Evolutionary conservation across 2,113 vertebrate genomes (phyloP).

Genomic region (Rostratula benghalensis): DNA sequence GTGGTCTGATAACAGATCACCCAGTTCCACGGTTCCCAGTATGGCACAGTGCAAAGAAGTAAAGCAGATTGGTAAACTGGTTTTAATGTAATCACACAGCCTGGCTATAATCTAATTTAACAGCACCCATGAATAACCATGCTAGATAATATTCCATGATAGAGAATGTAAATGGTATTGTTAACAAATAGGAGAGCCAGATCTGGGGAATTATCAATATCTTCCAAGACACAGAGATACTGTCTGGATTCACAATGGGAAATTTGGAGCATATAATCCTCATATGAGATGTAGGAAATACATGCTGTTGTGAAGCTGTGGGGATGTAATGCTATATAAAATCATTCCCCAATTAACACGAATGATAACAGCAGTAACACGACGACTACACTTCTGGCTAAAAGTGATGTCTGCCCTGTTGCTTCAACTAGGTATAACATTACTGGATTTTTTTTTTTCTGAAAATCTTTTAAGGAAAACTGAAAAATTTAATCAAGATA

Average conservation of each 20-base stretch:
- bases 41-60: neutral
- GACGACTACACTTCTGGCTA: neutral
- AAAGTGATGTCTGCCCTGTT: neutral
- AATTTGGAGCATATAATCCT: neutral
- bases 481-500: neutral
- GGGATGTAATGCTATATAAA: neutral
- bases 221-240: neutral
- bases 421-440: neutral
- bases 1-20: neutral
- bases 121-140: neutral
- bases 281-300: neutral
- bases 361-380: neutral
- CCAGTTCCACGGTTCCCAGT: neutral
- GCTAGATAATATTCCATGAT: neutral
- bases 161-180: neutral
- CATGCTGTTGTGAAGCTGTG: neutral
- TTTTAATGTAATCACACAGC: neutral
- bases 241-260: neutral
- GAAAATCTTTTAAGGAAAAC: neutral
- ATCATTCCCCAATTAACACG: neutral
- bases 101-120: neutral
- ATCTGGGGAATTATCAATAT: neutral
- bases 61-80: neutral
- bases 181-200: neutral
- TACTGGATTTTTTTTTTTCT: neutral